Percentiles rank a stretch among this genome's conserved stretches.
Evolutionary conservation across 2,888 invertebrate genomes (phyloP).

Genomic region (Pseudanteris insignis): DNA sequence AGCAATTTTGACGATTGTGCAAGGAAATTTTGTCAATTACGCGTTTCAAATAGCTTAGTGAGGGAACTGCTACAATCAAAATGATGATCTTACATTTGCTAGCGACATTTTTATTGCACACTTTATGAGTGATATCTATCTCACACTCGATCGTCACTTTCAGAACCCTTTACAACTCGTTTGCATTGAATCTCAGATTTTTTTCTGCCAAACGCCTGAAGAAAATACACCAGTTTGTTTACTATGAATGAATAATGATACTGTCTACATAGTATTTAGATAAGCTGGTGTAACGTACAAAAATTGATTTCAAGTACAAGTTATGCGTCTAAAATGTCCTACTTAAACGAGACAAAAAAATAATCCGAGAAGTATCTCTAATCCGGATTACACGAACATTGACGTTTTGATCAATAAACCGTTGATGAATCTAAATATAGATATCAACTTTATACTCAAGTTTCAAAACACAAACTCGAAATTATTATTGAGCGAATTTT

Average conservation of each 20-base stretch:
- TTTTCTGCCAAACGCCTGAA: conserved; percentile 3
- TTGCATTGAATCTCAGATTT: conserved; percentile 10
- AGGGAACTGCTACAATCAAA: conserved; percentile 45
- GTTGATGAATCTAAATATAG: too few relatives aligned
- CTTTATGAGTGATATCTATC: conserved; percentile 12
- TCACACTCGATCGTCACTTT: conserved; percentile 13
- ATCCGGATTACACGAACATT: too few relatives aligned
- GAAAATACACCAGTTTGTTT: conserved; percentile 2
- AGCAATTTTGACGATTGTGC: too few relatives aligned
- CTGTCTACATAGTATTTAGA: too few relatives aligned
- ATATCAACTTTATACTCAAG: too few relatives aligned
- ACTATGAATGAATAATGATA: conserved; percentile 1
- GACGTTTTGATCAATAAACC: too few relatives aligned
- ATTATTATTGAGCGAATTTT: too few relatives aligned
- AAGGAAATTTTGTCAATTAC: too few relatives aligned
- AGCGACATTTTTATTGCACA: background rate
- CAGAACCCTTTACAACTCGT: conserved; percentile 10
- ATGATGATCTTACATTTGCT: conserved; percentile 45
- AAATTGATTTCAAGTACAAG: too few relatives aligned
- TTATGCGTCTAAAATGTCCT: too few relatives aligned
- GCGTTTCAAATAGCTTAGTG: conserved; percentile 14
- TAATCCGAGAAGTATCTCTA: background rate
- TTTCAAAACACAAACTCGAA: too few relatives aligned
- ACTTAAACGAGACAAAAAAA: background rate
- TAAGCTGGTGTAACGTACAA: too few relatives aligned